These are phyloP conservation scores for Salvator merianae DNA, from an alignment of 2,113 vertebrate genomes.

Conservation along the genomic window DNA sequence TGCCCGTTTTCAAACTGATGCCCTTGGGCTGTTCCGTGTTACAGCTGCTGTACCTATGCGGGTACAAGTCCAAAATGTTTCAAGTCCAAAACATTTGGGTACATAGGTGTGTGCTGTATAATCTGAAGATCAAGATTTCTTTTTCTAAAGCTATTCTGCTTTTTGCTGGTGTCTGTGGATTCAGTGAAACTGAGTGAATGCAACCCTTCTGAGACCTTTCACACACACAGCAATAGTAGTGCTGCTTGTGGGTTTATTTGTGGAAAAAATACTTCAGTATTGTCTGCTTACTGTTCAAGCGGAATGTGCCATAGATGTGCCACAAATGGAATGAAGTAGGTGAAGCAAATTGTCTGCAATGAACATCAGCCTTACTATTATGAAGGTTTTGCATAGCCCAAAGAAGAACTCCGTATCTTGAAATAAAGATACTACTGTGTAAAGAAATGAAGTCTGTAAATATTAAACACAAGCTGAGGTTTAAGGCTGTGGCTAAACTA, in stretches of 20 bases:
- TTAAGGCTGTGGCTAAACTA: conserved; percentile 11
- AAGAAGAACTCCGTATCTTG: conserved; percentile 29
- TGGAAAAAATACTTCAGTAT: neutral
- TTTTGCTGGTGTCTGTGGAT: neutral
- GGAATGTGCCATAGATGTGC: conserved; percentile 6
- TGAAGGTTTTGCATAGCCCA: conserved; percentile 38
- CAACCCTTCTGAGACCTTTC: no score
- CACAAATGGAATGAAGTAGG: conserved; percentile 17
- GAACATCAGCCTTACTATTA: conserved; percentile 11
- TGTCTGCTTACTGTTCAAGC: neutral
- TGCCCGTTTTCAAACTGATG: no score
- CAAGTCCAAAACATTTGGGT: no score
- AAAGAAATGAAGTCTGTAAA: neutral
- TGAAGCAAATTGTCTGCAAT: conserved; percentile 23
- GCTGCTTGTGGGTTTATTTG: neutral
- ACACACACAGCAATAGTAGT: neutral
- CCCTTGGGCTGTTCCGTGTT: no score
- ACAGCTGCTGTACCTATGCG: no score
- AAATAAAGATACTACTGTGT: conserved; percentile 51
- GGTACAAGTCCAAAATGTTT: no score
- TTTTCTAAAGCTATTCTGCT: neutral
- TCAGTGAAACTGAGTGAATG: neutral
- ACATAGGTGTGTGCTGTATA: no score
- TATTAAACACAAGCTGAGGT: neutral
- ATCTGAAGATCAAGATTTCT: neutral